Percentiles rank a stretch among this genome's conserved stretches.
These are phyloP conservation scores for Chrysolophus pictus DNA, from an alignment of 2,797 vertebrate species.

Conservation along the genomic window DNA sequence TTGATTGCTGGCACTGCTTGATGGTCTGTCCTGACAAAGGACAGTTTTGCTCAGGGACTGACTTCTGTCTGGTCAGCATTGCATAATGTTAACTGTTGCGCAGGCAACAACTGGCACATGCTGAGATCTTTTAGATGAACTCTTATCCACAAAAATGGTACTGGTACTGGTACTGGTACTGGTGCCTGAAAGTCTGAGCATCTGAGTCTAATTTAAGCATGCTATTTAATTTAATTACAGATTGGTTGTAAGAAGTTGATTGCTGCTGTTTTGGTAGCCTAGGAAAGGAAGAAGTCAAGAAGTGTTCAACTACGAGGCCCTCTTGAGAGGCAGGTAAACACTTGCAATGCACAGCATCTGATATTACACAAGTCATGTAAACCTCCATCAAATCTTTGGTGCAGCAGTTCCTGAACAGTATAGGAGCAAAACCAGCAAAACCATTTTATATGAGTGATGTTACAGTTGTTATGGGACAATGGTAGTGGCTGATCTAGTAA, in stretches of 20 bases:
- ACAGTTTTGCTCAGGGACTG: not conserved
- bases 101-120: not conserved
- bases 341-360: not conserved
- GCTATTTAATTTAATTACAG: constrained; percentile 6
- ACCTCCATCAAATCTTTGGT: not conserved
- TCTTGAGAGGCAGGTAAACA: not conserved
- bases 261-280: not conserved
- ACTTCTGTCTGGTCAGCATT: rapidly evolving
- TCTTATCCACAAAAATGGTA: constrained; percentile 13
- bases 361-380: not conserved
- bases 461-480: not conserved
- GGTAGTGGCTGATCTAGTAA: not conserved
- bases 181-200: not conserved
- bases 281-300: not conserved
- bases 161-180: not conserved
- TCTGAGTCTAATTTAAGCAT: constrained; percentile 27
- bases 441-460: not conserved
- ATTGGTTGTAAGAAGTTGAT: not conserved
- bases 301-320: not conserved
- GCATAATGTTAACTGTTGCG: not conserved
- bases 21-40: not conserved
- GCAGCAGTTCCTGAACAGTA: not conserved
- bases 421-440: not conserved
- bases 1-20: not conserved
- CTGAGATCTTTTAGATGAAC: constrained; percentile 5